Evolutionary conservation across 2,888 invertebrate genomes (phyloP).

Genomic region (Criorhina ranunculi): DNA sequence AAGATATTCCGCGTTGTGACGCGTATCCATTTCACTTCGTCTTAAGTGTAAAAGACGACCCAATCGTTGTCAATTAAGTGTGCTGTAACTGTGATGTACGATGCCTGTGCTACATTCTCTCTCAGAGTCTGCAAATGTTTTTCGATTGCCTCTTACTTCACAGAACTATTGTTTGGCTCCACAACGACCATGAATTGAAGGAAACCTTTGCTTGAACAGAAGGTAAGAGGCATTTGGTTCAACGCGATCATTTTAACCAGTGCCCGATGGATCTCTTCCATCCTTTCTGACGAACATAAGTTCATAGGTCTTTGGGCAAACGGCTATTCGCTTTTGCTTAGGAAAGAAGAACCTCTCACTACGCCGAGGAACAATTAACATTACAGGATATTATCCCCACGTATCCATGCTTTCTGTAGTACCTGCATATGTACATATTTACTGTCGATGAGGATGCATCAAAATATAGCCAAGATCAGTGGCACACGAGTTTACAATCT

Average conservation of each 20-base stretch:
- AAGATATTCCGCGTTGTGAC: conserved; percentile 1
- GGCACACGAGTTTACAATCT: no score
- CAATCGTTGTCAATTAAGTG: conserved; percentile 26
- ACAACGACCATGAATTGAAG: conserved; percentile 30
- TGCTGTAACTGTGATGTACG: conserved; percentile 23
- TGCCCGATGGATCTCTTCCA: conserved; percentile 8
- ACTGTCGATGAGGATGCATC: no score
- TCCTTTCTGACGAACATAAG: background rate
- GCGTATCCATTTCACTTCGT: conserved; percentile 18
- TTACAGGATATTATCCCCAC: no score
- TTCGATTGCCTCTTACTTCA: conserved; percentile 27
- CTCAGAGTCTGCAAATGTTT: conserved; percentile 3
- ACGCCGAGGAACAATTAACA: no score
- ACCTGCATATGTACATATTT: no score
- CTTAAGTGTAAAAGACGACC: conserved; percentile 21
- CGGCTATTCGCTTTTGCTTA: no score
- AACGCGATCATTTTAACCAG: conserved; percentile 35
- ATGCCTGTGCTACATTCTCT: background rate
- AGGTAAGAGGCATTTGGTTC: conserved; percentile 49
- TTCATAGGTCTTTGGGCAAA: background rate
- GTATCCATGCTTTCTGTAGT: no score
- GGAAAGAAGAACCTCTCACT: no score
- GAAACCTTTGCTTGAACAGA: conserved; percentile 33
- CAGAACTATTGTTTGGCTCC: conserved; percentile 16
- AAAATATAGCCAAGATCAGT: no score